phyloP scores from a whole-genome alignment of 2,797 vertebrate species.

The Argyrosomus regius region DNA sequence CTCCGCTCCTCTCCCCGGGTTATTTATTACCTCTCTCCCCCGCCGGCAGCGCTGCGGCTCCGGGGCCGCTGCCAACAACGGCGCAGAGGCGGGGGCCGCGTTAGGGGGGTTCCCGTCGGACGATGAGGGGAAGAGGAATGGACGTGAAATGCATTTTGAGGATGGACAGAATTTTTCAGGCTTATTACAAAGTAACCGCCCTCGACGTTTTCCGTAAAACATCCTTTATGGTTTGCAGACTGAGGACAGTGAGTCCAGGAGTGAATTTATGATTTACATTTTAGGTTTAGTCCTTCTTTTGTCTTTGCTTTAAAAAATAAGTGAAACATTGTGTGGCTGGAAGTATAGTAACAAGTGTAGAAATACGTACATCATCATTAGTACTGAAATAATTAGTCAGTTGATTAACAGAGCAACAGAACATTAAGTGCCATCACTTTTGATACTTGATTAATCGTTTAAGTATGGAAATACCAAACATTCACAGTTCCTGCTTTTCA shows the following conservation, averaged over 20 bases:
- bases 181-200: conserved; percentile 25
- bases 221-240: conserved; percentile 13
- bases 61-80: conserved; percentile 92
- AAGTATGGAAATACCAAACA: background rate
- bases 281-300: background rate
- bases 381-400: background rate
- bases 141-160: conserved; percentile 31
- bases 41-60: conserved; percentile 94
- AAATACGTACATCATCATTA: background rate
- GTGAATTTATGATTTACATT: background rate
- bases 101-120: conserved; percentile 84
- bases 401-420: background rate
- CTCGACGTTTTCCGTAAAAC: conserved; percentile 12
- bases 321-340: background rate
- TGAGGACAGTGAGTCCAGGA: background rate
- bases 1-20: conserved; percentile 94
- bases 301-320: background rate
- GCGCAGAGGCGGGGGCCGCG: conserved; percentile 86
- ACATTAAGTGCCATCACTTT: background rate
- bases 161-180: conserved; percentile 30
- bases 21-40: conserved; percentile 98
- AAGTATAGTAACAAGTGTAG: background rate
- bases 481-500: background rate
- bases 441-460: background rate
- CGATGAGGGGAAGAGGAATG: conserved; percentile 70